Evolutionary conservation across 2,797 vertebrate genomes (phyloP).

Genomic region (Melanitta fusca): DNA sequence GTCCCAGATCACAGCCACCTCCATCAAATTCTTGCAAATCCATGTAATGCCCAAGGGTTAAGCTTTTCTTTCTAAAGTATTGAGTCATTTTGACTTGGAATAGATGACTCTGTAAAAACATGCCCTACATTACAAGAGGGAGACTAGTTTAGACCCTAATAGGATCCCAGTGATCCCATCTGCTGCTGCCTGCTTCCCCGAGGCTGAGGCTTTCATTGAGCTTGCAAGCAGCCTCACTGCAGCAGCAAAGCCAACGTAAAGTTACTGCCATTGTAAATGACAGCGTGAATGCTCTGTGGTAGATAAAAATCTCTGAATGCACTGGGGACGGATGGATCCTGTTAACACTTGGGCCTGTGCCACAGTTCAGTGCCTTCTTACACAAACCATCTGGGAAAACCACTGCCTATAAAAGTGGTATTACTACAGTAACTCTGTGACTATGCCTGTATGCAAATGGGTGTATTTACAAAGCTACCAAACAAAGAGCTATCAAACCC

Average conservation of each 20-base stretch:
- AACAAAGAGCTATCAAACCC: neutral
- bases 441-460: neutral
- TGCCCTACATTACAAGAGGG: neutral
- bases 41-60: fast-evolving
- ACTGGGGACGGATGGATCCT: neutral
- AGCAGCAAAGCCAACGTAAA: neutral
- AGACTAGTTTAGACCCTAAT: neutral
- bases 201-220: neutral
- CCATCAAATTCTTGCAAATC: neutral
- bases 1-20: neutral
- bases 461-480: neutral
- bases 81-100: neutral
- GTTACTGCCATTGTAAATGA: neutral
- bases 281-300: neutral
- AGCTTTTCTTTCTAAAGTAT: neutral
- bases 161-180: neutral
- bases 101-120: neutral
- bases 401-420: neutral
- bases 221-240: neutral
- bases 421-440: neutral
- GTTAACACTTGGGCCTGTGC: neutral
- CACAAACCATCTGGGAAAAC: neutral
- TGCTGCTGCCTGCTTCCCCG: neutral
- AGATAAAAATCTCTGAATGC: conserved; percentile 11
- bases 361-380: conserved; percentile 12